Evolutionary conservation across 2,797 vertebrate species (phyloP), one percentile per base, ranked within the genome.

Genomic region (Xenopus petersii): DNA sequence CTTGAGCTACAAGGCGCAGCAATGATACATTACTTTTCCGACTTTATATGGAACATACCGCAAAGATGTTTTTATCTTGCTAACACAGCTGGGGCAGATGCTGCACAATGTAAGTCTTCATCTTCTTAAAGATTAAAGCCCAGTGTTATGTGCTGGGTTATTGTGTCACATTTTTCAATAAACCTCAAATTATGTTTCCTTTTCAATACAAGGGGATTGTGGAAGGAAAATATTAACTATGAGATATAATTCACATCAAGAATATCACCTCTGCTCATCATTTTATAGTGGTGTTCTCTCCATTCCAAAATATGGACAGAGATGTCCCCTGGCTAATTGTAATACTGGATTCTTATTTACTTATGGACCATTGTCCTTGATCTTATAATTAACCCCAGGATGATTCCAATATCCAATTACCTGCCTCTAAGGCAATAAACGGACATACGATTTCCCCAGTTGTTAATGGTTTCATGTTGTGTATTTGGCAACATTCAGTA

Each of bases 91-190:
- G 61, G 46, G 67, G 36, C 71, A 73, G 51, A 51, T 64, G 65
- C 36, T 42, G 36, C 46, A 77, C 75, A 68, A 67, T 77, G 59
- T 63, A 73, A 60, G 66, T 74, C 33, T 73, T 70, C 56, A 47
- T 70, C 71, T 70, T 70, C 58, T 36, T 70, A 42, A 55, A 74
- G 71, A 74, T 66, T 74, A 62, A 64, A 79, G 48, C 61, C 33
- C 77, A 74, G 21, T 42, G 55, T 64, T 24, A 42, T 56, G 49
- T 42, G 17, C 54, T 56, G 71, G 46, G 66, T 65, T 74, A 74
- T 74, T 66, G 71, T 74, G 54, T 66, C 26, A 65, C 61, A 55
- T 70, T 75, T 75, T 70, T 75, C 73, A 75, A 46, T 75, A 70
- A 56, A 62, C 54, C 47, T 61, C 56, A 79, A 79, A 79, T 74